Evolutionary conservation across 37 sponge, comb jelly and placozoan species (phyloP), one percentile per base, ranked within the genome.

Genomic region (Aphrocallistes beatrix): DNA sequence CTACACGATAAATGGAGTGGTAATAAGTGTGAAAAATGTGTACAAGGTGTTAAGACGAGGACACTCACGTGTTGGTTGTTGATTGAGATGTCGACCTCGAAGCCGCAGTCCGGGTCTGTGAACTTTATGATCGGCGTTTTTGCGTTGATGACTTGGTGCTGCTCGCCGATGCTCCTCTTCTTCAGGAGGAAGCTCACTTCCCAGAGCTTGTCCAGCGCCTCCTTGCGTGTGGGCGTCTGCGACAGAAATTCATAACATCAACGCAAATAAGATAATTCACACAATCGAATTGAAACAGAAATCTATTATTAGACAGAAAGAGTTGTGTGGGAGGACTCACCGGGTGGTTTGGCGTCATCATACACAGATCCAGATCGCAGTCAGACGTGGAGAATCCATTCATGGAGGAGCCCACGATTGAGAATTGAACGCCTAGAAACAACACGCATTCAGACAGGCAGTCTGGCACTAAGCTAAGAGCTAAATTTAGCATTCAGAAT

Each of bases 121-220:
- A 87, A 82, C 51, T 87, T 87, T 19, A 87, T 39, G 87, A 87
- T 87, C n/a, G 87, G 87, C n/a, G 82, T 82, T 23, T 87, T 87
- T 36, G 87, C 87, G 50, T 47, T 40, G 28, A 87, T 87, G n/a
- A 60, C 75, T 13, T 60, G 75, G 34, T 60, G 75, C 25, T 21
- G 28, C 34, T 60, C 3, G 8, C 75, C 75, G 25, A 60, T 60
- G 28, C n/a, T 60, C 32, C n/a, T 60, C 21, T 60, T 30, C 3
- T 30, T 3, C 28, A 60, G 75, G 6, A 8, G 10, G 17, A 6
- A 3, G 34, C 28, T 25, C 3, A 60, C 75, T 30, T 60, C 32
- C 25, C 75, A 60, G 28, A 60, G 34, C 75, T 3, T 13, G 34
- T 60, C 75, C 17, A 60, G 1, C 3, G n/a, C 75, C 28, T 13